Base-by-base conservation (phyloP, 2,888 invertebrate genomes). In the Lepidonotus clava region DNA sequence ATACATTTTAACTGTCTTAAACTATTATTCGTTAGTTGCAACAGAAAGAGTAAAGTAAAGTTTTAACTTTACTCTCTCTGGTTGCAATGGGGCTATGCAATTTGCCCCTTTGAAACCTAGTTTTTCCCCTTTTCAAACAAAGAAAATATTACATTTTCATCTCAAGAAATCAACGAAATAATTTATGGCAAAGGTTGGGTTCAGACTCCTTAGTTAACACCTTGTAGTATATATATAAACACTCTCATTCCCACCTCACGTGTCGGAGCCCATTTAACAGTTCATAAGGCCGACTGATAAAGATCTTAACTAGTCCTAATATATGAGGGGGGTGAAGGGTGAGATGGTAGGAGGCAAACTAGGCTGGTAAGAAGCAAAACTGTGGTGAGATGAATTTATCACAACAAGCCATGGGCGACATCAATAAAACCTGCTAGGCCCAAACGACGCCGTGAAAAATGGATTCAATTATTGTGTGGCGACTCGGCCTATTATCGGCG, bases 401-500 rank as follows among this genome's bases (percentile, higher is more conserved):
- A 61, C 61, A 18, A 11, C 2, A 11, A 11, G n/a, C 11, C 61
- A 61, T 11, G 61, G 61, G n/a, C 28, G 28, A 61, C 61, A 61
- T 61, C 28, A 61, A 61, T 61, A 61, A 61, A 28, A 61, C 8
- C 46, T 18, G 8, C 46, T 11, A n/a, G 24, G 11, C 28, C n/a
- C 28, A 36, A 76, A 76, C 76, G 76, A 76, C 21, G 76, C 76
- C 36, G 40, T 76, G 76, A 76, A 38, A 76, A 76, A 76, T 76
- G 76, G 76, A 76, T 76, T 76, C 76, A 76, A 76, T 76, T 76
- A 76, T 76, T 76, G 76, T 40, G 76, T 76, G 36, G 76, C 76
- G 76, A 76, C 76, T 76, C 38, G 36, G 34, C 76, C 38, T 40
- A 76, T 76, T 76, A 76, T 76, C 38, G 38, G 36, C 40, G 24